These are phyloP conservation scores for Mesorhabditis sp. DNA, from an alignment of 2,888 invertebrate species.

Conservation along the genomic window DNA sequence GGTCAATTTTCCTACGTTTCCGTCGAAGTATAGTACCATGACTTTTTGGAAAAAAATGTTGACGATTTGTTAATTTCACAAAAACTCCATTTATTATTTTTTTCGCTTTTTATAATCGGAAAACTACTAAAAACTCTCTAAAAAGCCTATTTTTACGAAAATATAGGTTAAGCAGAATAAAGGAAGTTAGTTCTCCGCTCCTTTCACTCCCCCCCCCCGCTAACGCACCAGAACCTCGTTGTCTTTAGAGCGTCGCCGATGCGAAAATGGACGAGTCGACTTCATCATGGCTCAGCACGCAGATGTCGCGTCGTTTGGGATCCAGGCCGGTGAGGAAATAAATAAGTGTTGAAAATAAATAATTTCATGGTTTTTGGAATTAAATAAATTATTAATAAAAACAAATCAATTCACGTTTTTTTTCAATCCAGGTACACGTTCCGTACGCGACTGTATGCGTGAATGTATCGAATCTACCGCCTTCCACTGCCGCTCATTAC, in stretches of 20 bases:
- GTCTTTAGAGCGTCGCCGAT: slow-evolving; percentile 15
- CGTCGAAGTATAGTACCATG: too few relatives aligned
- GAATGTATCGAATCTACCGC: slow-evolving; percentile 44
- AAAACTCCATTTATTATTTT: neutral
- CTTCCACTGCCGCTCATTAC: slow-evolving; percentile 43
- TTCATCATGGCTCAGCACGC: slow-evolving; percentile 43
- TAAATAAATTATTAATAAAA: neutral
- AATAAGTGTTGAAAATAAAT: neutral
- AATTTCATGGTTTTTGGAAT: neutral
- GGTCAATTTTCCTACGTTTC: too few relatives aligned
- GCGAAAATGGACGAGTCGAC: slow-evolving; percentile 35
- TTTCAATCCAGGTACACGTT: slow-evolving; percentile 17
- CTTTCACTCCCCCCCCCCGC: slow-evolving; percentile 15
- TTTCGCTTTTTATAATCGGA: neutral
- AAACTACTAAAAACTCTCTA: neutral
- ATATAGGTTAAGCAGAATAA: too few relatives aligned
- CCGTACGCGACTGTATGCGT: slow-evolving; percentile 44
- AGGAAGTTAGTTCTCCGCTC: neutral
- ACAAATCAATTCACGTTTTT: neutral
- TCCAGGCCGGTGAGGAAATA: slow-evolving; percentile 29
- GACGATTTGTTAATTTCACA: too few relatives aligned
- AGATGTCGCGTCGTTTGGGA: slow-evolving; percentile 36
- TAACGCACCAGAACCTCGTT: too few relatives aligned
- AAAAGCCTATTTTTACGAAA: too few relatives aligned
- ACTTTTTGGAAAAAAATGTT: too few relatives aligned